phyloP scores from a whole-genome alignment of 2,797 vertebrate species.

The Pangasius sanitwongsei region DNA sequence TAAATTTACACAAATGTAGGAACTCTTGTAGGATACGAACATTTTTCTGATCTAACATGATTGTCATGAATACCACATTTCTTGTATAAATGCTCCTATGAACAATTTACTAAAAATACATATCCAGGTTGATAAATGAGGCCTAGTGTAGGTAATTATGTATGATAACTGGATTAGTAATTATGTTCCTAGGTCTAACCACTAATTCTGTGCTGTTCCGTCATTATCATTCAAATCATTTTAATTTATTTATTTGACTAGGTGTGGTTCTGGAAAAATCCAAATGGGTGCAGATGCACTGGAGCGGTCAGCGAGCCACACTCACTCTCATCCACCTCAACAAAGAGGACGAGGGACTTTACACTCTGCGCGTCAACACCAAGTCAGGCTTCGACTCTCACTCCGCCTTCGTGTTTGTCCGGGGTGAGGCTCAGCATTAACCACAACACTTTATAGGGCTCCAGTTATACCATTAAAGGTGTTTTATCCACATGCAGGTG shows the following conservation, averaged over 20 bases:
- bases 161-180: background rate
- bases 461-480: background rate
- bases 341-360: slow-evolving; percentile 97
- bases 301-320: slow-evolving; percentile 88
- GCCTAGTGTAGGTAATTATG: background rate
- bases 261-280: slow-evolving; percentile 84
- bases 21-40: background rate
- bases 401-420: slow-evolving; percentile 90
- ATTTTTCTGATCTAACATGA: background rate
- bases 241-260: slow-evolving; percentile 57
- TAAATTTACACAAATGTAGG: background rate
- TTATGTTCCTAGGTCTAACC: background rate
- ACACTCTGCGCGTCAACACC: slow-evolving; percentile 87
- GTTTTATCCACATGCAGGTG: too few species aligned
- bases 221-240: background rate
- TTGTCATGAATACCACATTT: background rate
- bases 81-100: background rate
- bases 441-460: background rate
- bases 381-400: slow-evolving; percentile 92
- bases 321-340: slow-evolving; percentile 92
- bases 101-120: background rate
- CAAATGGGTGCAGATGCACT: slow-evolving; percentile 89
- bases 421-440: slow-evolving; percentile 74
- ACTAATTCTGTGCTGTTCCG: background rate
- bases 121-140: background rate